These are phyloP conservation scores for Melopsittacus undulatus DNA, from an alignment of 2,797 vertebrate genomes.

Conservation along the genomic window DNA sequence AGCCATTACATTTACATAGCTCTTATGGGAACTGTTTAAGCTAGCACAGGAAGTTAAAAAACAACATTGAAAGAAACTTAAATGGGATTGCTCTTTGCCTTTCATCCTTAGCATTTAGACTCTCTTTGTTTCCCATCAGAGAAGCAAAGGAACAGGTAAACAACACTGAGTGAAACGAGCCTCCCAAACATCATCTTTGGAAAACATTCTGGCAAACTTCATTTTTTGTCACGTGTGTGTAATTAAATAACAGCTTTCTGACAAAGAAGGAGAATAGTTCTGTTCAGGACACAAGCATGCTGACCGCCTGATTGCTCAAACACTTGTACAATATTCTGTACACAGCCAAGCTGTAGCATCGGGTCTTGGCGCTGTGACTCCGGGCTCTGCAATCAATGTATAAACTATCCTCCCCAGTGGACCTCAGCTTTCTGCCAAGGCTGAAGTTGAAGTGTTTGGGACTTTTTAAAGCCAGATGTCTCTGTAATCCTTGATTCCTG, in stretches of 20 bases:
- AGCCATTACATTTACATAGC: constrained; percentile 62
- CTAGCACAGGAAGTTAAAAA: background rate
- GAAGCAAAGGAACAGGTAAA: background rate
- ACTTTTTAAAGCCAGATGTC: constrained; percentile 14
- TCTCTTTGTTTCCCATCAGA: background rate
- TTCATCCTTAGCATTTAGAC: background rate
- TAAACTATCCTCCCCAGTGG: background rate
- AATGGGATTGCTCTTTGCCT: constrained; percentile 5
- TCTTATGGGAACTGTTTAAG: background rate
- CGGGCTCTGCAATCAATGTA: background rate
- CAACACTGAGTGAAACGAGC: fast-evolving
- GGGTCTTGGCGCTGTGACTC: background rate
- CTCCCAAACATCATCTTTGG: background rate
- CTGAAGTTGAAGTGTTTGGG: background rate
- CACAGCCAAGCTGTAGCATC: background rate
- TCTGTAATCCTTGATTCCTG: constrained; percentile 9
- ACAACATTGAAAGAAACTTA: background rate
- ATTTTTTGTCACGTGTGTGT: background rate
- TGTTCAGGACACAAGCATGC: background rate
- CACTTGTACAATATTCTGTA: background rate
- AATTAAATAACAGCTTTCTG: background rate
- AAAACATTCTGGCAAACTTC: background rate
- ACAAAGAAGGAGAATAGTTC: background rate
- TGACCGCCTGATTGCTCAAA: background rate
- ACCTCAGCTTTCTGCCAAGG: background rate